Percentiles rank a stretch among this genome's conserved stretches.
phyloP scores from a whole-genome alignment of 2,888 invertebrate genomes.

The Disparrhopalites patrizii region DNA sequence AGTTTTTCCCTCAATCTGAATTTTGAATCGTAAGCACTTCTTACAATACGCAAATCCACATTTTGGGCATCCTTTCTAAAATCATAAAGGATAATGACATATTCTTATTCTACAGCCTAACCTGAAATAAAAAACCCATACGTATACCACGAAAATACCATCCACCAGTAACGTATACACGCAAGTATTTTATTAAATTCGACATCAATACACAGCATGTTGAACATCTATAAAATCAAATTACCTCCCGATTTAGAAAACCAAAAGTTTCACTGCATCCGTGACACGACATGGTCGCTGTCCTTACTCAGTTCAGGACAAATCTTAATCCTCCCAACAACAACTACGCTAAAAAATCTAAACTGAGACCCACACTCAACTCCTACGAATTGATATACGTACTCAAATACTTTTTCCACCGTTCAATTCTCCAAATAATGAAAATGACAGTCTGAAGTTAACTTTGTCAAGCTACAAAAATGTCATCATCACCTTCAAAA shows the following conservation, averaged over 20 bases:
- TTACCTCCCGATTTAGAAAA: constrained; percentile 41
- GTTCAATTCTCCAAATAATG: no score
- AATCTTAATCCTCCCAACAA: background rate
- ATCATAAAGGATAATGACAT: background rate
- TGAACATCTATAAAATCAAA: background rate
- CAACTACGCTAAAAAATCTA: background rate
- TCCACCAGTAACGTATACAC: no score
- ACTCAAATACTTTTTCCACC: no score
- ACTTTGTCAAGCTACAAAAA: background rate
- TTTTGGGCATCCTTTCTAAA: constrained; percentile 74
- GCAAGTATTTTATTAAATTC: no score
- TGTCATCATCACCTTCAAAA: background rate
- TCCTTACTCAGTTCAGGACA: background rate
- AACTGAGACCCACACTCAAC: background rate
- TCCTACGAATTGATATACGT: no score
- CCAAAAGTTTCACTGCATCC: constrained; percentile 40
- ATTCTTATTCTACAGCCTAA: background rate
- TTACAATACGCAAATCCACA: constrained; percentile 80
- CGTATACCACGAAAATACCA: no score
- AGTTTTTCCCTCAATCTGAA: background rate
- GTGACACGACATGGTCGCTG: constrained; percentile 34
- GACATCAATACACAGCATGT: background rate
- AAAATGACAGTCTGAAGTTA: background rate
- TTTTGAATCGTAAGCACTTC: constrained; percentile 71
- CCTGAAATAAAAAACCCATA: background rate